Evolutionary conservation across 2,888 invertebrate genomes (phyloP), one percentile per base, ranked within the genome.

Genomic region (Chouioia cunea): DNA sequence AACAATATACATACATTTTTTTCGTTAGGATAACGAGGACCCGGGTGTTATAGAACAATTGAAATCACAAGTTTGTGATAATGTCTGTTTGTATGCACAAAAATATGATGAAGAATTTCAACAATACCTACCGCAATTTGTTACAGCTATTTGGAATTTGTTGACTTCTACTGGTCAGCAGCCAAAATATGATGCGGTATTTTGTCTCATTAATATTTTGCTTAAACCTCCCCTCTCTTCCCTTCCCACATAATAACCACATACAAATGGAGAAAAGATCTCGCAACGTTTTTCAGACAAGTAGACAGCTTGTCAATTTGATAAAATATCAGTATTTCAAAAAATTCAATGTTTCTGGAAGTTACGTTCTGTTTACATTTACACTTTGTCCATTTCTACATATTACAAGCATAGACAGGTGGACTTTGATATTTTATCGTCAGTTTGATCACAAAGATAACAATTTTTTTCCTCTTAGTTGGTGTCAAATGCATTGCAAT

Each of bases 81-180:
- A 97, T 82, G 92, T 97, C 14, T 91, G 93, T 0, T 88, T 99
- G 66, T 99, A 98, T 86, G 97, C 99, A 0, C 94, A 97, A 80
- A 97, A 98, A 83, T 99, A 99, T 81, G 97, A 97, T 82, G 99
- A 99, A 85, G 99, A 99, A 83, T 99, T 99, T 85, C 91, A 91
- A 14, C 92, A 93, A 0, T 96, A 93, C 86, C 91, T 99, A 77
- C 93, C 94, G 0, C 90, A 90, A 68, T 99, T 99, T 88, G 97
- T 99, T n/a, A 94, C 93, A 0, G 95, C 94, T 59, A 93, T 97
- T 65, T 99, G 99, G 98, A 92, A 92, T 73, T 88, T 99, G 59
- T 88, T 99, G 56, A 92, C 96, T 15, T 90, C 92, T 27, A 96
- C 97, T 2, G 93, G 95, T 2, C 90, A 91, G 43, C 91, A 95